Percentiles rank a stretch among this genome's conserved stretches.
Evolutionary conservation across 2,888 invertebrate genomes (phyloP).

Genomic region (Iphiclides podalirius): DNA sequence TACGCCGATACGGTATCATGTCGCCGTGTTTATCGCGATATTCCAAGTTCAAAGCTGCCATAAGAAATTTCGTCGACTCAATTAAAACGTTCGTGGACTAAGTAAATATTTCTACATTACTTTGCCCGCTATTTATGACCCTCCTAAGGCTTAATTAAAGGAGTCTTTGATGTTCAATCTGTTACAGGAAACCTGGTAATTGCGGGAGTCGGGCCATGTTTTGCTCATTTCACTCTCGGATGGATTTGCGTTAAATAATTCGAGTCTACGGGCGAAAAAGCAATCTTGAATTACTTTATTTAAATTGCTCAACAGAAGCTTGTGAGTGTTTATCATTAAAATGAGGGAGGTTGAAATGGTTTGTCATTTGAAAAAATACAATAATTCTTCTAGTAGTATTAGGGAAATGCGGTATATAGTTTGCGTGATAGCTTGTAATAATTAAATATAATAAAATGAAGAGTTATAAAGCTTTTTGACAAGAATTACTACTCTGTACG

Average conservation of each 20-base stretch:
- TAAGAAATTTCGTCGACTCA: constrained; percentile 63
- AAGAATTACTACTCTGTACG: too few species aligned
- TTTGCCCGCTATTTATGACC: constrained; percentile 67
- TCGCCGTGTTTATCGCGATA: constrained; percentile 43
- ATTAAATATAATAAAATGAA: too few species aligned
- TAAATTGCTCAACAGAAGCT: neutral
- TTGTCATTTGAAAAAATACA: too few species aligned
- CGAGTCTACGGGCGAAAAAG: neutral
- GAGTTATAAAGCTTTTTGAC: too few species aligned
- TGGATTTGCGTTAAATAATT: constrained; percentile 14
- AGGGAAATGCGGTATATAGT: too few species aligned
- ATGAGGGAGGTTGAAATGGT: too few species aligned
- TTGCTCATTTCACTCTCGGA: constrained; percentile 36
- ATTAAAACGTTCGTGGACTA: constrained; percentile 65
- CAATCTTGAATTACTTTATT: constrained; percentile 29
- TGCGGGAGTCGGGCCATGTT: constrained; percentile 48
- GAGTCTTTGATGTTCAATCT: constrained; percentile 76
- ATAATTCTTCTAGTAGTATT: too few species aligned
- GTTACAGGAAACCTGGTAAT: constrained; percentile 68
- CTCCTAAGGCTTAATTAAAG: constrained; percentile 71
- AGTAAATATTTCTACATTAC: constrained; percentile 71
- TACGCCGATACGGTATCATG: constrained; percentile 19
- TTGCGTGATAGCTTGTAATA: too few species aligned
- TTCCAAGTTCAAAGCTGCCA: constrained; percentile 50
- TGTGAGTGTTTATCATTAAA: too few species aligned